phyloP scores from a whole-genome alignment of 2,888 invertebrate genomes.

The Monopis laevigella region DNA sequence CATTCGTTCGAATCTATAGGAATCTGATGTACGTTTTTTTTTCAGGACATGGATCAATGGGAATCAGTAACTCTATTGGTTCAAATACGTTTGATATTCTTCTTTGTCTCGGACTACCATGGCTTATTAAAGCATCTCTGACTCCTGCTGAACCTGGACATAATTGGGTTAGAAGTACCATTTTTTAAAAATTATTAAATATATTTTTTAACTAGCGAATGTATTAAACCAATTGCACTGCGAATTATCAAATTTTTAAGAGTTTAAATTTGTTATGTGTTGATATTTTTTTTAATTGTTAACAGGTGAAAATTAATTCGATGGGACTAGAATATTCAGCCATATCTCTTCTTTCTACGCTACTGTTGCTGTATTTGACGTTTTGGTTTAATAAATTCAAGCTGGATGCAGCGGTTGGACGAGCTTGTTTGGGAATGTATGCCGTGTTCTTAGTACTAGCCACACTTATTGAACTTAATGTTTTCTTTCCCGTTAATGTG shows the following conservation, averaged over 20 bases:
- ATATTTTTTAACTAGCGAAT: neutral
- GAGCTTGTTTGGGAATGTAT: slow-evolving; percentile 87
- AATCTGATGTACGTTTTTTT: no score
- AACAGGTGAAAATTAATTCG: slow-evolving; percentile 86
- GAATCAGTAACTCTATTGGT: slow-evolving; percentile 90
- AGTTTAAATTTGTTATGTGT: slow-evolving; percentile 5
- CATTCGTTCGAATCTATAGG: no score
- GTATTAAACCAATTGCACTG: neutral
- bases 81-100: slow-evolving; percentile 91
- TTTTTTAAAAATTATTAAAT: neutral
- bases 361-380: slow-evolving; percentile 83
- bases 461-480: slow-evolving; percentile 90
- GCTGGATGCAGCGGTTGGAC: slow-evolving; percentile 85
- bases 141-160: slow-evolving; percentile 82
- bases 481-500: slow-evolving; percentile 90
- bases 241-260: neutral
- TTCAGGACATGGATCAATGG: slow-evolving; percentile 89
- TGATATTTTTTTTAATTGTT: slow-evolving; percentile 21
- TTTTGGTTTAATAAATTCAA: slow-evolving; percentile 89
- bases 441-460: slow-evolving; percentile 87
- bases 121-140: slow-evolving; percentile 88
- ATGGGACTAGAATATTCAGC: slow-evolving; percentile 91
- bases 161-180: slow-evolving; percentile 70
- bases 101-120: slow-evolving; percentile 86
- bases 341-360: slow-evolving; percentile 86